Percentiles rank a stretch among this genome's conserved stretches.
Conservation (phyloP, 1,140 invertebrate species). For the Aphelenchoides fujianensis region DNA sequence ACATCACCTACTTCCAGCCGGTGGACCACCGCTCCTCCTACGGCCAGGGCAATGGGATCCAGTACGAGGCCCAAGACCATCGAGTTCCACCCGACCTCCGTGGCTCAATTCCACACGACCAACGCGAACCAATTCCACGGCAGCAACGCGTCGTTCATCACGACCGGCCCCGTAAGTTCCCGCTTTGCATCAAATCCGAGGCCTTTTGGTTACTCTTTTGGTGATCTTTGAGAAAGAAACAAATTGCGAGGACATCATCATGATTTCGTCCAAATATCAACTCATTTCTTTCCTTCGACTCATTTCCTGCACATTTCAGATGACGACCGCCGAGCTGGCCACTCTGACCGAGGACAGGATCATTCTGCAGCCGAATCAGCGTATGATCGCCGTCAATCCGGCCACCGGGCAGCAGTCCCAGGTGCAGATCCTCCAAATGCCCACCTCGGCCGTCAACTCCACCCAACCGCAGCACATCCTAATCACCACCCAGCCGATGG, state of each 20-base stretch:
- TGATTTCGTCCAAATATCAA: not conserved
- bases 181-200: not conserved
- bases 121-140: not conserved
- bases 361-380: not conserved
- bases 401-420: slow-evolving; percentile 7
- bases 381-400: not conserved
- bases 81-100: slow-evolving; percentile 33
- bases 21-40: slow-evolving; percentile 21
- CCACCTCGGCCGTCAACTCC: slow-evolving; percentile 4
- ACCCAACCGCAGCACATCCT: slow-evolving; percentile 32
- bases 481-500: slow-evolving; percentile 38
- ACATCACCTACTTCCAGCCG: slow-evolving; percentile 26
- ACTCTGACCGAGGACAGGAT: not conserved
- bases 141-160: slow-evolving; percentile 31
- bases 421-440: slow-evolving; percentile 19
- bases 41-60: slow-evolving; percentile 14
- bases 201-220: not conserved
- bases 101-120: slow-evolving; percentile 20
- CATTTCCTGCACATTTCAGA: too few species aligned
- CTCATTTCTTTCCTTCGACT: too few species aligned
- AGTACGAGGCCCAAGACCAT: slow-evolving; percentile 24
- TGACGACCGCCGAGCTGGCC: not conserved
- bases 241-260: not conserved
- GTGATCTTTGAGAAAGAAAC: not conserved
- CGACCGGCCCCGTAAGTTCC: slow-evolving; percentile 10